A percentile compares a stretch with the other conserved stretches of the same genome.
Conservation (phyloP, 2,113 vertebrate genomes). For the Lamprotornis superbus region DNA sequence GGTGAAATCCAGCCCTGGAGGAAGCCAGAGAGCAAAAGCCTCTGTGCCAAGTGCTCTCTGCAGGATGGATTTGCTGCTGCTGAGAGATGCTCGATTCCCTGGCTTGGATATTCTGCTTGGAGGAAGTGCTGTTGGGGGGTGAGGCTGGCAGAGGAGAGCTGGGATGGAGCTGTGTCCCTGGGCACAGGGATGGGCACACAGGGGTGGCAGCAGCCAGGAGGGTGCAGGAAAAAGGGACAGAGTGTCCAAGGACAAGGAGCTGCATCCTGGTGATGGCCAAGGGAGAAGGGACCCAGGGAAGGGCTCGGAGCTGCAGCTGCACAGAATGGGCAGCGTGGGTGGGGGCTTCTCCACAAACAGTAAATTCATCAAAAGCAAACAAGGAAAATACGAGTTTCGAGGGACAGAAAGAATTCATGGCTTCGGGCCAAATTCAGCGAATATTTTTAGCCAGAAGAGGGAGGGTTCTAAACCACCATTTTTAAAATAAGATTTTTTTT, state of each 20-base stretch:
- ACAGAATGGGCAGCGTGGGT: not conserved
- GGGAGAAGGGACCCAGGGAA: not conserved
- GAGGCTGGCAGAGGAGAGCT: not conserved
- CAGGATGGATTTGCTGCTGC: constrained; percentile 9
- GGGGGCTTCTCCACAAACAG: not conserved
- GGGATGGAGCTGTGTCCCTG: not conserved
- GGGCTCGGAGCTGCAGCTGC: not conserved
- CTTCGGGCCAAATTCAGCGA: constrained; percentile 27
- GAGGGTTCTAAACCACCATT: not conserved
- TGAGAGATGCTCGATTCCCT: not conserved
- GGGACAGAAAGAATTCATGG: constrained; percentile 38
- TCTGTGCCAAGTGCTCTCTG: not conserved
- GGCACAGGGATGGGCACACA: not conserved
- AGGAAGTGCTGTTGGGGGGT: not conserved
- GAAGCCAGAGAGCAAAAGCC: not conserved
- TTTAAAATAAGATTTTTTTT: not conserved
- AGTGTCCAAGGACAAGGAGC: not conserved
- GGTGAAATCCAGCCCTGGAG: not conserved
- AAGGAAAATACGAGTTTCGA: not conserved
- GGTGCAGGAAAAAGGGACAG: not conserved
- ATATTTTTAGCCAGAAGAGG: constrained; percentile 48
- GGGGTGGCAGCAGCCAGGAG: not conserved
- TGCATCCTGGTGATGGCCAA: not conserved
- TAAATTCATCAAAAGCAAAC: not conserved
- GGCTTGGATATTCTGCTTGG: not conserved